Conservation (phyloP, 2,113 vertebrate genomes). For the Turnix velox region DNA sequence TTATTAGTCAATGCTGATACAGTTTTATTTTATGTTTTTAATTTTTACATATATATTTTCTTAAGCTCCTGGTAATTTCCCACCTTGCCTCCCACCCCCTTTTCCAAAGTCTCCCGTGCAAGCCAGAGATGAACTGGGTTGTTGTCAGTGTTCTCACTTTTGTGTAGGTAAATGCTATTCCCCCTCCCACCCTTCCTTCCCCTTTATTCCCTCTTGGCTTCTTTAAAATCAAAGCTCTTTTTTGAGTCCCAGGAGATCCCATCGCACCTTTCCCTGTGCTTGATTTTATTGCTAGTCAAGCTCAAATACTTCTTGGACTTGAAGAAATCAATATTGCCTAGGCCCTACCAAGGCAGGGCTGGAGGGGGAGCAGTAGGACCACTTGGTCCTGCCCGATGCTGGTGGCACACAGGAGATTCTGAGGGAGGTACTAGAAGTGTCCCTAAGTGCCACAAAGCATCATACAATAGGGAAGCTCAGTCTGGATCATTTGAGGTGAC, state of each 20-base stretch:
- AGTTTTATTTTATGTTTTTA: constrained; percentile 60
- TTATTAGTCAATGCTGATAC: constrained; percentile 70
- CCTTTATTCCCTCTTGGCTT: constrained; percentile 41
- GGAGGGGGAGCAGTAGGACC: background rate
- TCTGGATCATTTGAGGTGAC: background rate
- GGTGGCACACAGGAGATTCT: background rate
- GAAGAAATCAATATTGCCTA: background rate
- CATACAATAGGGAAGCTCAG: background rate
- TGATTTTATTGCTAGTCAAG: background rate
- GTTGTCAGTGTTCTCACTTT: background rate
- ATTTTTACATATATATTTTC: constrained; percentile 51
- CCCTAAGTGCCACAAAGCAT: background rate
- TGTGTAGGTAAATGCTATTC: constrained; percentile 45
- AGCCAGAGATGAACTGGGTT: constrained; percentile 34
- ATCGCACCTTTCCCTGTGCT: background rate
- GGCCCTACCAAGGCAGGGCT: background rate
- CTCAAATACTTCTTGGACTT: background rate
- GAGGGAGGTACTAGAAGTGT: background rate
- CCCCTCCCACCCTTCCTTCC: constrained; percentile 29
- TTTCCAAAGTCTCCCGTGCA: constrained; percentile 25
- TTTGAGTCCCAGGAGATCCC: constrained; percentile 17
- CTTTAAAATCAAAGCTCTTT: background rate
- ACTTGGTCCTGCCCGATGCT: background rate
- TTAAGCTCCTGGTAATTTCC: constrained; percentile 62
- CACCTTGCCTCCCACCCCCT: constrained; percentile 42